phyloP scores from a whole-genome alignment of 1,140 invertebrate species.

The Rhopalosiphum padi region DNA sequence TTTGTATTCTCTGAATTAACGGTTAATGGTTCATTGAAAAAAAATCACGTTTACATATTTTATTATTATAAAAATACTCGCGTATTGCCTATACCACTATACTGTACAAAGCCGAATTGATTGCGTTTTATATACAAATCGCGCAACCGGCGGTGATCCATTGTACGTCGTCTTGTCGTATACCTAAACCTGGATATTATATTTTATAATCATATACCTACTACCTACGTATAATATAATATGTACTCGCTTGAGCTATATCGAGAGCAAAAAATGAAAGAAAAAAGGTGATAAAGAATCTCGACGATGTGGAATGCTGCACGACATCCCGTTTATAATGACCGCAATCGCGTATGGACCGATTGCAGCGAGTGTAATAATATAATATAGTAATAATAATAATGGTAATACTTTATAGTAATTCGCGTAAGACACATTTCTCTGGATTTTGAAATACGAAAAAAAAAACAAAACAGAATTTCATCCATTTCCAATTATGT shows the following conservation, averaged over 20 bases:
- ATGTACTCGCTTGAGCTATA: background rate
- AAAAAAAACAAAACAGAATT: slow-evolving; percentile 42
- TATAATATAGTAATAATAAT: background rate
- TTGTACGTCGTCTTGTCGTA: background rate
- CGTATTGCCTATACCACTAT: background rate
- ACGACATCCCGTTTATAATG: background rate
- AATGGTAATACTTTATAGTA: background rate
- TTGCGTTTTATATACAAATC: background rate
- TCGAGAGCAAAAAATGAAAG: background rate
- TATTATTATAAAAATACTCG: background rate
- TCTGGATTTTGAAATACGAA: slow-evolving; percentile 28
- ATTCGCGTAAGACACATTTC: slow-evolving; percentile 35
- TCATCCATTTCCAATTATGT: slow-evolving; percentile 33
- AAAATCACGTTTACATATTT: background rate
- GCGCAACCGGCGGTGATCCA: too few species aligned
- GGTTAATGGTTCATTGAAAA: background rate
- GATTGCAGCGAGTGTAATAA: background rate
- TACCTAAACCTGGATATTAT: background rate
- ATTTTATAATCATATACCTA: background rate
- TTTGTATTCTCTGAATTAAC: background rate
- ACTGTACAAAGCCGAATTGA: background rate
- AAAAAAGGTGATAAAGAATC: background rate
- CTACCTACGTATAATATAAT: background rate
- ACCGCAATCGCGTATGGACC: background rate
- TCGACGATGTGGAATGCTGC: background rate